A percentile compares a stretch with the other conserved stretches of the same genome.
These are phyloP conservation scores for Actinostola sp. DNA, from an alignment of 92 coral and sea anemone species.

Conservation along the genomic window DNA sequence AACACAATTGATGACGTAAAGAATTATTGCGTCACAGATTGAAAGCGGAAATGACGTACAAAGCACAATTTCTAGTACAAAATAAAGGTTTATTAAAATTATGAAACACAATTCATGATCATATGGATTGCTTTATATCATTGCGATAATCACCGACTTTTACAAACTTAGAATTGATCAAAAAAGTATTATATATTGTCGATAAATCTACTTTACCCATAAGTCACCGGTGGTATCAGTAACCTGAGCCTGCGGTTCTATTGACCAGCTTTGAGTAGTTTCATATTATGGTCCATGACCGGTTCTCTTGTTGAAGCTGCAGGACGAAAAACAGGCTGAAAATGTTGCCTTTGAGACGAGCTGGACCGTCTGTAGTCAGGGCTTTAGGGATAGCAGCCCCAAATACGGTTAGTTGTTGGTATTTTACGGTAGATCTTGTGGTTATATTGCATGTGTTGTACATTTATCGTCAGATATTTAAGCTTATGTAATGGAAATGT, in stretches of 20 bases:
- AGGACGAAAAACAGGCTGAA: slow-evolving; percentile 23
- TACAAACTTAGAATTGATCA: not conserved
- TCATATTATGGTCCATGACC: slow-evolving; percentile 69
- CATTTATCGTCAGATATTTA: not conserved
- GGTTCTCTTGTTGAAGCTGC: slow-evolving; percentile 2
- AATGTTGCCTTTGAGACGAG: slow-evolving; percentile 76
- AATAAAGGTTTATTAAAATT: no score
- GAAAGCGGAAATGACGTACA: slow-evolving; percentile 51
- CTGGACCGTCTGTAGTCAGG: slow-evolving; percentile 60
- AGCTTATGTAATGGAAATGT: no score
- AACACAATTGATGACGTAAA: slow-evolving; percentile 28
- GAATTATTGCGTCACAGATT: slow-evolving; percentile 31
- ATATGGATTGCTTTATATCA: no score
- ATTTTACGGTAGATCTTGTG: not conserved
- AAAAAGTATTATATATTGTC: not conserved
- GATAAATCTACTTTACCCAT: slow-evolving; percentile 3
- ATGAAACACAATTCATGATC: not conserved
- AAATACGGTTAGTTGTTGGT: slow-evolving; percentile 59
- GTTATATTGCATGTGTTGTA: not conserved
- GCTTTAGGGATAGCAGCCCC: slow-evolving; percentile 56
- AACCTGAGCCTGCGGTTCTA: slow-evolving; percentile 15
- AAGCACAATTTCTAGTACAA: no score
- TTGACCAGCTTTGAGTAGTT: slow-evolving; percentile 43
- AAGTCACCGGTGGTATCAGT: not conserved
- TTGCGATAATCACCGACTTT: not conserved